A percentile compares a stretch with the other conserved stretches of the same genome.
Conservation (phyloP, 2,113 vertebrate genomes). For the Mionectes macconnelli region DNA sequence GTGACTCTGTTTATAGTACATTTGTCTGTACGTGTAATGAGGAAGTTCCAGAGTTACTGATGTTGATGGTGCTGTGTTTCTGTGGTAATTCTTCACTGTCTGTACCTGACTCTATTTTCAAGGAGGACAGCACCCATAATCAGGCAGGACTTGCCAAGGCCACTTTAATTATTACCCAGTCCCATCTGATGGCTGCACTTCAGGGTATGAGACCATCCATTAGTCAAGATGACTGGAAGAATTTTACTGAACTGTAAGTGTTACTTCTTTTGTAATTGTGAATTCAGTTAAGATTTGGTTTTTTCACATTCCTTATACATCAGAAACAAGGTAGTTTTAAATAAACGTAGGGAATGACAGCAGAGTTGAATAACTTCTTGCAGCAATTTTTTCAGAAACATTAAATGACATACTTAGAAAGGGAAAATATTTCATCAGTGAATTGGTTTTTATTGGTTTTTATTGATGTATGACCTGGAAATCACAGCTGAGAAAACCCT, state of each 20-base stretch:
- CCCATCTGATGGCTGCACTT: slow-evolving; percentile 83
- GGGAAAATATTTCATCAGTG: not conserved
- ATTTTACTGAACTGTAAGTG: slow-evolving; percentile 89
- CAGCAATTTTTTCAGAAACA: not conserved
- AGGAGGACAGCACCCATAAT: slow-evolving; percentile 75
- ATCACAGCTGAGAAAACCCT: not conserved
- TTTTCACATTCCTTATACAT: not conserved
- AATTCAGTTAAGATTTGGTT: not conserved
- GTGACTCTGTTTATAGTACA: not conserved
- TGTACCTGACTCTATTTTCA: slow-evolving; percentile 1
- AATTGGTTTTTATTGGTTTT: not conserved
- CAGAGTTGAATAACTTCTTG: not conserved
- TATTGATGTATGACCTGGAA: not conserved
- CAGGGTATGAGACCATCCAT: slow-evolving; percentile 83
- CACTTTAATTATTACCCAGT: slow-evolving; percentile 74
- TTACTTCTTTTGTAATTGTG: not conserved
- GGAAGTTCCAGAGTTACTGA: not conserved
- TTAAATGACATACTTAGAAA: not conserved
- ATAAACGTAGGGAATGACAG: not conserved
- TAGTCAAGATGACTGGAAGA: slow-evolving; percentile 85
- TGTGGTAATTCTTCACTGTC: not conserved
- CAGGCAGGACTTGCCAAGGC: slow-evolving; percentile 71
- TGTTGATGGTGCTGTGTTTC: not conserved
- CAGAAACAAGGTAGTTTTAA: not conserved
- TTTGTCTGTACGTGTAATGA: not conserved